These are phyloP conservation scores for Drosophila nebulosa DNA, from an alignment of 1,140 invertebrate species.

Conservation along the genomic window DNA sequence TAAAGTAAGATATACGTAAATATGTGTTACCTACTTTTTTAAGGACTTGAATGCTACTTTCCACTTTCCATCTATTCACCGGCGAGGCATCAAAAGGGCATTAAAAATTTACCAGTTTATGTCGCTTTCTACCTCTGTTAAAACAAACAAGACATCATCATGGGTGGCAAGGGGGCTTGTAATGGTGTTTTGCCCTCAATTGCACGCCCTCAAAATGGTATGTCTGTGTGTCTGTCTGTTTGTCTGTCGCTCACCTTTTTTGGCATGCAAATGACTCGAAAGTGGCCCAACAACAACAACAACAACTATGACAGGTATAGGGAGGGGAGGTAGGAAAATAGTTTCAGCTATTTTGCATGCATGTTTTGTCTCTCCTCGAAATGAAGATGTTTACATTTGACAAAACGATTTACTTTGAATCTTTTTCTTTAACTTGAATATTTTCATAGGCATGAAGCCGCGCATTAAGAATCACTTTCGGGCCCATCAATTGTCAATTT, in stretches of 20 bases:
- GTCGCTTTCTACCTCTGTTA: constrained; percentile 47
- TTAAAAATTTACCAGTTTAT: constrained; percentile 71
- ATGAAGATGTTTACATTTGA: constrained; percentile 53
- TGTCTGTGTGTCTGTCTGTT: not conserved
- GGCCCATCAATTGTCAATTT: constrained; percentile 95
- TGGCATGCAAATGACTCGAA: constrained; percentile 60
- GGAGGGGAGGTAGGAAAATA: constrained; percentile 21
- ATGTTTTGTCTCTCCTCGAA: constrained; percentile 31
- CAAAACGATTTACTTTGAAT: constrained; percentile 23
- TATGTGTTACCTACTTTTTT: not conserved
- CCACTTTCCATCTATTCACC: not conserved
- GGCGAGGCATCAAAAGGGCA: constrained; percentile 14
- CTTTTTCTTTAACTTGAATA: constrained; percentile 8
- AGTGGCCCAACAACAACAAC: constrained; percentile 34
- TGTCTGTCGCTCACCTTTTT: constrained; percentile 55
- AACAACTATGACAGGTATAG: no score
- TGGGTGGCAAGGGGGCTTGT: not conserved
- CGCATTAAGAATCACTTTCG: constrained; percentile 96
- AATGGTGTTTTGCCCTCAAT: constrained; percentile 45
- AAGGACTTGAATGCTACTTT: not conserved
- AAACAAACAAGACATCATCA: constrained; percentile 55
- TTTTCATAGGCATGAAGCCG: constrained; percentile 89
- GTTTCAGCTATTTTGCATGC: constrained; percentile 61
- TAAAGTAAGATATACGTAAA: not conserved
- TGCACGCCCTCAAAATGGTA: constrained; percentile 27